Evolutionary conservation across 2,113 vertebrate genomes (phyloP).

Genomic region (Hiodon tergisus): DNA sequence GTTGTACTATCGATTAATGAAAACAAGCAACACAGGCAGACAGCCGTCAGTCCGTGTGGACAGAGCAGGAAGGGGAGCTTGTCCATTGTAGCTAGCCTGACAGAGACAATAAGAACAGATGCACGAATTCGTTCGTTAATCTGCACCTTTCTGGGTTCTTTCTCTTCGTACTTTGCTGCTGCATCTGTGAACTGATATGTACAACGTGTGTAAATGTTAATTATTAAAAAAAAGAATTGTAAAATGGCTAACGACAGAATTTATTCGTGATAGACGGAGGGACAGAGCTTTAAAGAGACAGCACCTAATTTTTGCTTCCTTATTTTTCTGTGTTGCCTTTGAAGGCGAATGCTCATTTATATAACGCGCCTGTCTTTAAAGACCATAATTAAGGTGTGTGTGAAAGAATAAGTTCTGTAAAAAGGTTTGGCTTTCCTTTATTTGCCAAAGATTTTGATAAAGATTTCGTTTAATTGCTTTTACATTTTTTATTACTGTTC

Average conservation of each 20-base stretch:
- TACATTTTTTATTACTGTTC: no score
- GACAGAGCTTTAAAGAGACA: constrained; percentile 62
- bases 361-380: no score
- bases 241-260: constrained; percentile 35
- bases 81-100: constrained; percentile 58
- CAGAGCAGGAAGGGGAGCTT: constrained; percentile 48
- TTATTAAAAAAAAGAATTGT: constrained; percentile 16
- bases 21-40: constrained; percentile 36
- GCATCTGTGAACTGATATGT: neutral
- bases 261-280: constrained; percentile 38
- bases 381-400: no score
- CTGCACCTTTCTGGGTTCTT: neutral
- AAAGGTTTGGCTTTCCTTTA: no score
- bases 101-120: constrained; percentile 31
- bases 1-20: constrained; percentile 25
- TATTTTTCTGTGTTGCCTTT: constrained; percentile 24
- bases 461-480: no score
- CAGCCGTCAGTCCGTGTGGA: constrained; percentile 54
- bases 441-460: no score
- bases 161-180: neutral
- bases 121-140: neutral
- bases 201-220: constrained; percentile 3
- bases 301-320: constrained; percentile 45
- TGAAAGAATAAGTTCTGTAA: no score
- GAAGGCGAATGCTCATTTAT: no score